Conservation (phyloP, 2,113 vertebrate species). For the Misgurnus mizolepis region DNA sequence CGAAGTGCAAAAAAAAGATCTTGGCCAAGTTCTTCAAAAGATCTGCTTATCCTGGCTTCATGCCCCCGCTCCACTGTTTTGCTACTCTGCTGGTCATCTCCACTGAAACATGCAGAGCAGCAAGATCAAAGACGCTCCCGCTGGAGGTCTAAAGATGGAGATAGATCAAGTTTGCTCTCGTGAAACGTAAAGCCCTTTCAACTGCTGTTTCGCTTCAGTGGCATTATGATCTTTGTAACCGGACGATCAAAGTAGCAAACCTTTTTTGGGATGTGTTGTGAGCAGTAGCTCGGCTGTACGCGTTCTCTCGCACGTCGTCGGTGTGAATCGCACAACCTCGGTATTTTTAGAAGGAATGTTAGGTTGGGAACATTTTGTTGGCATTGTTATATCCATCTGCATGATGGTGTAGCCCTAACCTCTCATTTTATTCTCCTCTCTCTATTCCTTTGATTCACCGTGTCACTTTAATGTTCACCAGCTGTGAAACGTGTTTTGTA, state of each 20-base stretch:
- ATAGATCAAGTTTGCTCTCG: conserved; percentile 43
- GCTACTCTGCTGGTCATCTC: conserved; percentile 38
- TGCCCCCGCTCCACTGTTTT: conserved; percentile 43
- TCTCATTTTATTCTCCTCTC: conserved; percentile 1
- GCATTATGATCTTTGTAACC: conserved; percentile 41
- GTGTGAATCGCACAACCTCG: conserved; percentile 13
- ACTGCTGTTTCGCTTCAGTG: conserved; percentile 40
- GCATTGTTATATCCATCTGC: conserved; percentile 36
- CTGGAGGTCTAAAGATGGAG: conserved; percentile 46
- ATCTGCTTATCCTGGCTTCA: conserved; percentile 41
- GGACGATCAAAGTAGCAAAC: conserved; percentile 37
- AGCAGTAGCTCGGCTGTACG: background rate
- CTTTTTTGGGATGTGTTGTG: background rate
- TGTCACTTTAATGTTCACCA: conserved; percentile 37
- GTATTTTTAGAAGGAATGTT: conserved; percentile 53
- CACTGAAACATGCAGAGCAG: conserved; percentile 23
- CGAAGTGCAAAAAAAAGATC: conserved; percentile 22
- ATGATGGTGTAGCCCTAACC: conserved; percentile 39
- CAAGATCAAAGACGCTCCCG: conserved; percentile 51
- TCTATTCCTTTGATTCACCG: conserved; percentile 18
- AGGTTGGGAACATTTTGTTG: conserved; percentile 46
- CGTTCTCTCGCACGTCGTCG: conserved; percentile 12
- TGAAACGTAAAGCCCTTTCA: conserved; percentile 46
- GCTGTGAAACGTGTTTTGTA: conserved; percentile 46
- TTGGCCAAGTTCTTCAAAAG: conserved; percentile 20